These are phyloP conservation scores for Oreochromis niloticus DNA, from an alignment of 2,113 vertebrate species.

Conservation along the genomic window DNA sequence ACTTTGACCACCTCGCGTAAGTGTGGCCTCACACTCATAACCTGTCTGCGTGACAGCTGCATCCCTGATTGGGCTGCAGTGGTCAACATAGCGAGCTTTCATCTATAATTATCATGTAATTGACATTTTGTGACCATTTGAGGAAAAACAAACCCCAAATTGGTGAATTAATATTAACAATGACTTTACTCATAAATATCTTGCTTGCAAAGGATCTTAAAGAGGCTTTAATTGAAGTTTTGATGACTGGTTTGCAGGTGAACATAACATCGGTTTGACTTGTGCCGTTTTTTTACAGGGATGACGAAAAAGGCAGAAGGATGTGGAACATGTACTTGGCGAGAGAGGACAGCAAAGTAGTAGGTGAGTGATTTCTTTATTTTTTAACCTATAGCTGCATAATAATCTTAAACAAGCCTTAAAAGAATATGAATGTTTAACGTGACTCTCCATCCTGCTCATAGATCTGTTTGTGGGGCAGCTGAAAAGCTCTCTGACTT, in stretches of 20 bases:
- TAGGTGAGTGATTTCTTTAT: constrained; percentile 70
- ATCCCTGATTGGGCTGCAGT: fast-evolving
- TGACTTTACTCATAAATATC: not conserved
- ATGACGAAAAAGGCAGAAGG: constrained; percentile 85
- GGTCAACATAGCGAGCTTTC: not conserved
- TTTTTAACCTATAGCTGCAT: not conserved
- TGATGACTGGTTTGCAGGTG: not conserved
- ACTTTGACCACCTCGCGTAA: constrained; percentile 88
- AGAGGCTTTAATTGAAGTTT: not conserved
- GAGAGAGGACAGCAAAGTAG: constrained; percentile 91
- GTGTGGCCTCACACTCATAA: constrained; percentile 32
- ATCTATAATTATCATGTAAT: not conserved
- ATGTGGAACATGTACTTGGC: constrained; percentile 95
- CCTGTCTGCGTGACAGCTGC: not conserved
- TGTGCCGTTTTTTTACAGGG: constrained; percentile 61
- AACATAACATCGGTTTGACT: not conserved
- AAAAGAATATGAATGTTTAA: not conserved
- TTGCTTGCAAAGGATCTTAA: not conserved
- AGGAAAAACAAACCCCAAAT: not conserved
- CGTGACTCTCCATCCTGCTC: not conserved
- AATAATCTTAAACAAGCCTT: not conserved
- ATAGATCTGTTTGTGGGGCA: constrained; percentile 95
- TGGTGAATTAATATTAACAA: not conserved
- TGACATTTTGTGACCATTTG: not conserved
- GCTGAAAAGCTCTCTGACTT: constrained; percentile 92